Percentiles rank a stretch among this genome's conserved stretches.
phyloP scores from a whole-genome alignment of 2,888 invertebrate species.

The Carcina quercana region DNA sequence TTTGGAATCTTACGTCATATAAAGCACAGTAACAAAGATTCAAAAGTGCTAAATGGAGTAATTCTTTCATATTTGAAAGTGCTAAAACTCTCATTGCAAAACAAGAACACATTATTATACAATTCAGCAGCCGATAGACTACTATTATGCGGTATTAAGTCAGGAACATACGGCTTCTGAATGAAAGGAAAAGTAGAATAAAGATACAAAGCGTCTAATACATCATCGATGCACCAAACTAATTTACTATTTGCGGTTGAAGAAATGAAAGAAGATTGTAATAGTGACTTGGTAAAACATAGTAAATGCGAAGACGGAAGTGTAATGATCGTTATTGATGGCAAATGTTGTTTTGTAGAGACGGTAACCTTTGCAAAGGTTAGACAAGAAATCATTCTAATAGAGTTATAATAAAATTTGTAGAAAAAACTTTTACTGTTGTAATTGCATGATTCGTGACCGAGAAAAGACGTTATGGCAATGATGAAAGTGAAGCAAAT shows the following conservation, averaged over 20 bases:
- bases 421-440: conserved; percentile 21
- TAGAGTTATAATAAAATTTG: conserved; percentile 14
- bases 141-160: conserved; percentile 12
- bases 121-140: conserved; percentile 5
- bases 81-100: neutral
- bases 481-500: conserved; percentile 31
- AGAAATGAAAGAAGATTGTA: neutral
- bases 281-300: too few relatives aligned
- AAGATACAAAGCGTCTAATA: conserved; percentile 13
- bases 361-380: conserved; percentile 45
- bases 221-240: conserved; percentile 9
- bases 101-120: conserved; percentile 2
- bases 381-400: conserved; percentile 30
- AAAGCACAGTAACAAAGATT: neutral
- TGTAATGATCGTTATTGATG: too few relatives aligned
- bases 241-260: conserved; percentile 5
- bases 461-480: conserved; percentile 20
- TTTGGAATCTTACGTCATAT: neutral
- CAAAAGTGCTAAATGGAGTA: neutral
- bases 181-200: conserved; percentile 21
- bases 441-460: conserved; percentile 24
- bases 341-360: conserved; percentile 22
- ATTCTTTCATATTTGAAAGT: conserved; percentile 6
- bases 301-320: too few relatives aligned
- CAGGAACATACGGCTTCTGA: conserved; percentile 11